Evolutionary conservation across 2,113 vertebrate species (phyloP).

Genomic region (Menidia beryllina): DNA sequence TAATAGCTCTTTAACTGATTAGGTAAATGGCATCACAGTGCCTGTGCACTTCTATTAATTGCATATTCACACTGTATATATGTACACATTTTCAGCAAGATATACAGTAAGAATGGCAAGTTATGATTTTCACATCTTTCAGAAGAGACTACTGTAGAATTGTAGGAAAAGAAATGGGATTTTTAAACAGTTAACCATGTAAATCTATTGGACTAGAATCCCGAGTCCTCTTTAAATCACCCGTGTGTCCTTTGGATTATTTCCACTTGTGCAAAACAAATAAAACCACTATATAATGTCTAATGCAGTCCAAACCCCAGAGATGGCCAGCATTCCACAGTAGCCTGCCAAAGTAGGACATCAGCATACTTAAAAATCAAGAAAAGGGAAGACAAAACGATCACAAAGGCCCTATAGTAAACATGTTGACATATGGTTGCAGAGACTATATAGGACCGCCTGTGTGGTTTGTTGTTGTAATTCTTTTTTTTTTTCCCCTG

Average conservation of each 20-base stretch:
- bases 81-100: too few relatives aligned
- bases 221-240: too few relatives aligned
- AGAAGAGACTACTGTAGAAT: background rate
- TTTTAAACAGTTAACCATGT: too few relatives aligned
- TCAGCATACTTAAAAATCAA: slow-evolving; percentile 29
- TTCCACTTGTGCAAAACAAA: slow-evolving; percentile 15
- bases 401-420: slow-evolving; percentile 45
- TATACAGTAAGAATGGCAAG: too few relatives aligned
- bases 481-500: slow-evolving; percentile 31
- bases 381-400: slow-evolving; percentile 26
- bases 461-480: slow-evolving; percentile 59
- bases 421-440: slow-evolving; percentile 52
- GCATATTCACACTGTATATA: too few relatives aligned
- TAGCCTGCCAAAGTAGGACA: slow-evolving; percentile 29
- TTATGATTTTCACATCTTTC: too few relatives aligned
- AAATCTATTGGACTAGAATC: too few relatives aligned
- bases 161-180: background rate
- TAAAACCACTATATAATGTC: background rate
- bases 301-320: slow-evolving; percentile 31
- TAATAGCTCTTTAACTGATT: background rate
- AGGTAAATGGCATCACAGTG: background rate
- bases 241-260: slow-evolving; percentile 2
- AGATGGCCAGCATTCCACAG: slow-evolving; percentile 2
- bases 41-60: background rate
- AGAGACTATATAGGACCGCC: slow-evolving; percentile 34